Percentiles rank a stretch among this genome's conserved stretches.
phyloP scores from a whole-genome alignment of 2,797 vertebrate species.

The Notolabrus celidotus region DNA sequence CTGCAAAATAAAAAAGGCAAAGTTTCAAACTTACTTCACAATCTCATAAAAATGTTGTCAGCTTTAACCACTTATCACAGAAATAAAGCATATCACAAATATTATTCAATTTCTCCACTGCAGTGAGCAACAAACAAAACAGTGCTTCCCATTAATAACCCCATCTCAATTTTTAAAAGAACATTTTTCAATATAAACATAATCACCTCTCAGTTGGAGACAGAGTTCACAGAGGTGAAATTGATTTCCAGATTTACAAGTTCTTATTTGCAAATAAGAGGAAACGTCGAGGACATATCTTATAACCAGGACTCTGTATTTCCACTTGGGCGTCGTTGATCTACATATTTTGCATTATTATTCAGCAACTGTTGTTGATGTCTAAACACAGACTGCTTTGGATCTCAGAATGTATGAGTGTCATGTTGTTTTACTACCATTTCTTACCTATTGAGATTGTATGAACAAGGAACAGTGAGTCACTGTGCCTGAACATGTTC shows the following conservation, averaged over 20 bases:
- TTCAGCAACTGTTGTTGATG: not conserved
- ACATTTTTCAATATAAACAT: constrained; percentile 2
- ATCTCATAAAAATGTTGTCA: not conserved
- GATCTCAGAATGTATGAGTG: not conserved
- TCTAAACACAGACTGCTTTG: not conserved
- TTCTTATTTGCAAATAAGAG: constrained; percentile 10
- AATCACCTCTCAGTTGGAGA: constrained; percentile 1
- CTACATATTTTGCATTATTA: not conserved
- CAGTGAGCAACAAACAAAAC: not conserved
- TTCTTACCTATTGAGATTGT: not conserved
- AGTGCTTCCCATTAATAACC: not conserved
- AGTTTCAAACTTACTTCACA: not conserved
- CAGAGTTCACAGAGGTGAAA: constrained; percentile 21
- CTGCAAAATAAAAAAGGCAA: not conserved
- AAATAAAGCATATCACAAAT: not conserved
- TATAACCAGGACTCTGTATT: not conserved
- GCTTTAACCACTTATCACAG: not conserved
- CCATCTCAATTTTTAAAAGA: not conserved
- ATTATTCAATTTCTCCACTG: constrained; percentile 1
- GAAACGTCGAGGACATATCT: not conserved
- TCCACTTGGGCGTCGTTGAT: not conserved
- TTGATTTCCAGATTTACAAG: constrained; percentile 24
- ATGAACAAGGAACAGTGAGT: not conserved
- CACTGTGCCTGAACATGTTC: not conserved
- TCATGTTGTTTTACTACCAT: not conserved